Evolutionary conservation across 2,797 vertebrate genomes (phyloP), one percentile per base, ranked within the genome.

Genomic region (Otolemur crassicaudatus): DNA sequence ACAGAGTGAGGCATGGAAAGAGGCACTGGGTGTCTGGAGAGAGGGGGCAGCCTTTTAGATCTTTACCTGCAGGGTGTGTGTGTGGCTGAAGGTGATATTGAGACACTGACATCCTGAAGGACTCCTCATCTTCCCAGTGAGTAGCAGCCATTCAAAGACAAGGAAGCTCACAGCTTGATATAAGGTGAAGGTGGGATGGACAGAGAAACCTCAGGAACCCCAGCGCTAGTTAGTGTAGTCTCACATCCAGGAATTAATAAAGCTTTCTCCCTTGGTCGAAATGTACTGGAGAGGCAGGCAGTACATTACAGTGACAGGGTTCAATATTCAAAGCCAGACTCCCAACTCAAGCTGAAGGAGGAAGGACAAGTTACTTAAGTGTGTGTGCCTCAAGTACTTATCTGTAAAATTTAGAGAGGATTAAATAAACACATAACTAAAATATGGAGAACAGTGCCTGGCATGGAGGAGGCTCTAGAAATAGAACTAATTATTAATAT

Each of bases 391-490:
- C 20, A 19, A 11, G 0, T 27, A 17, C 60, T 94, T 29, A 29
- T 19, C 37, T 73, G 46, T 84, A 60, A 84, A 80, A 53, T 85
- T 3, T 43, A 85, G 2, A 11, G 22, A 75, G 3, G 10, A 89
- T 75, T 40, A 63, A 63, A 14, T 53, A 90, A 61, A 94, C 10
- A 89, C 11, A 72, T 86, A 79, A 80, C 27, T 40, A 61, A 63
- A 79, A 9, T 19, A 22, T 23, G 2, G 65, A 79, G 27, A 79
- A 40, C 9, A 25, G 20, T 79, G 6, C 37, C 67, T 84, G 31
- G 0, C 9, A 29, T 40, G 65, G 11, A 86, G 23, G 40, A 25
- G n/a, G 7, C 43, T 83, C 9, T 56, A 63, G 56, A 60, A 79
- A 56, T 29, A 67, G 25, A 56, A 86, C 5, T 69, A 53, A 49